phyloP scores from a whole-genome alignment of 2,797 vertebrate genomes.

The Manis pentadactyla region DNA sequence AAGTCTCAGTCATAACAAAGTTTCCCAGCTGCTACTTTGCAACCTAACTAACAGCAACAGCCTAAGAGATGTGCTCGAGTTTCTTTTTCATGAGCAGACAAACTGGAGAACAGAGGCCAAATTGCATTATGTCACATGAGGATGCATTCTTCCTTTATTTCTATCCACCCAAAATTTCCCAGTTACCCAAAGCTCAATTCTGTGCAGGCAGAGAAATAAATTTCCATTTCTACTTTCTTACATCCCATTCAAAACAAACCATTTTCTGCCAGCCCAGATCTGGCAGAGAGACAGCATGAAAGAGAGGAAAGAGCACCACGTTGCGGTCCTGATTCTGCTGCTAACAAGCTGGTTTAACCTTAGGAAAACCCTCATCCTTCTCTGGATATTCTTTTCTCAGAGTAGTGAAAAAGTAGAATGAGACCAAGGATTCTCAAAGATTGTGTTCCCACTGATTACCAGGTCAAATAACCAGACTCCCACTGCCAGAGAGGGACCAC shows the following conservation, averaged over 20 bases:
- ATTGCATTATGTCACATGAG: neutral
- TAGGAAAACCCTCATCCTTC: neutral
- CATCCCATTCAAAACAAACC: constrained; percentile 32
- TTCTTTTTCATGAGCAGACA: neutral
- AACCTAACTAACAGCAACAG: neutral
- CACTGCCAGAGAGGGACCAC: neutral
- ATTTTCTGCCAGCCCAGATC: constrained; percentile 11
- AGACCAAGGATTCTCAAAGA: neutral
- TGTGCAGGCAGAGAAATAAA: neutral
- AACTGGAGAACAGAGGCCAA: neutral
- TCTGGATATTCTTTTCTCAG: neutral
- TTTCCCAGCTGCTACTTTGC: neutral
- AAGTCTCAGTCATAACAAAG: neutral
- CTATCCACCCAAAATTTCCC: neutral
- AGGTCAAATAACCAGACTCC: constrained; percentile 31
- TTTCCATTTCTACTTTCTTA: neutral
- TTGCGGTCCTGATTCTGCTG: neutral
- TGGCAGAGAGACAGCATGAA: neutral
- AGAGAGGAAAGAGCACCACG: neutral
- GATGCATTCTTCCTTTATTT: neutral
- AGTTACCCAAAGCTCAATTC: neutral
- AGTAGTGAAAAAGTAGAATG: neutral
- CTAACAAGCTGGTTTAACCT: neutral
- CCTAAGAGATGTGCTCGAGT: neutral
- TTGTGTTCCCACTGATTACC: neutral